A percentile compares a stretch with the other conserved stretches of the same genome.
Conservation (phyloP, 2,797 vertebrate species). For the Ciconia nigra region DNA sequence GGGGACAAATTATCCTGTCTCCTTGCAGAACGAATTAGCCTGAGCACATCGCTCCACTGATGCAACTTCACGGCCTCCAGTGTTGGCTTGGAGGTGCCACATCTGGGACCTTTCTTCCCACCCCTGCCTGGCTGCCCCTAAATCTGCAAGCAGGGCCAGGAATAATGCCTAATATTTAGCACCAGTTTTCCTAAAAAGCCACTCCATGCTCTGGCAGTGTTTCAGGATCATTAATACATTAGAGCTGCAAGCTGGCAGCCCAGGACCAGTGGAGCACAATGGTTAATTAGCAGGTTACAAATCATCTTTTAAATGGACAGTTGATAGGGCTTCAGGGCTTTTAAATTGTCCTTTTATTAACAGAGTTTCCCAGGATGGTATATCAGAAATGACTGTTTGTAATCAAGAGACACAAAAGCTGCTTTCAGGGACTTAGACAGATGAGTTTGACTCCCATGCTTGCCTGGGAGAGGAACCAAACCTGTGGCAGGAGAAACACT, state of each 20-base stretch:
- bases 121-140: not conserved
- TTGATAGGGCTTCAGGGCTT: constrained; percentile 9
- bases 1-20: not conserved
- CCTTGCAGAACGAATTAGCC: not conserved
- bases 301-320: constrained; percentile 32
- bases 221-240: not conserved
- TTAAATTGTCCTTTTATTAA: constrained; percentile 28
- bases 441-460: not conserved
- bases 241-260: not conserved
- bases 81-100: not conserved
- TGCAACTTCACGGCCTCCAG: not conserved
- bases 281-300: constrained; percentile 48
- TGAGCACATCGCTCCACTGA: accelerated
- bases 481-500: not conserved
- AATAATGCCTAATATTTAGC: not conserved
- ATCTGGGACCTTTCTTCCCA: not conserved
- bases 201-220: not conserved
- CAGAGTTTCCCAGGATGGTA: not conserved
- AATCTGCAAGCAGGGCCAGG: not conserved
- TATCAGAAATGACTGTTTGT: not conserved
- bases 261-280: not conserved
- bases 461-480: not conserved
- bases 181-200: not conserved
- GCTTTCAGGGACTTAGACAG: not conserved
- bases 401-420: not conserved